Conservation (phyloP, 2,113 vertebrate genomes). For the Phalacrocorax pelagicus region DNA sequence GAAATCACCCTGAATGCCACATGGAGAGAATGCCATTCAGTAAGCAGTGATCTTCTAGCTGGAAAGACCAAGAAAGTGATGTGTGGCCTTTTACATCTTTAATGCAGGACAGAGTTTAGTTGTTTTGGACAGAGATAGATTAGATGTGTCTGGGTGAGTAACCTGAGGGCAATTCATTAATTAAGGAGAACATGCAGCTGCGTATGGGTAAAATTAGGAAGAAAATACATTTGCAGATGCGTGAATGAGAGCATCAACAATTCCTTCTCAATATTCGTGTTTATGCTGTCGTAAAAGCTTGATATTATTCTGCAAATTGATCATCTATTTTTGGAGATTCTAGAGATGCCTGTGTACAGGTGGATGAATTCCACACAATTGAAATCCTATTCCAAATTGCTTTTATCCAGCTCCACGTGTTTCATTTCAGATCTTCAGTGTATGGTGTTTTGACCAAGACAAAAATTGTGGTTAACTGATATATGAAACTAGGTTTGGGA, state of each 20-base stretch:
- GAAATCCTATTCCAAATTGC: neutral
- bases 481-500: neutral
- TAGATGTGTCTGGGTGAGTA: constrained; percentile 56
- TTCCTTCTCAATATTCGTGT: neutral
- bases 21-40: neutral
- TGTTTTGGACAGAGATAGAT: constrained; percentile 63
- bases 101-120: constrained; percentile 44
- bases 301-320: neutral
- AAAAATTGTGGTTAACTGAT: neutral
- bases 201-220: constrained; percentile 13
- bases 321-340: neutral
- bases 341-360: neutral
- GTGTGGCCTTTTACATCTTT: constrained; percentile 62
- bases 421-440: neutral
- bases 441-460: neutral
- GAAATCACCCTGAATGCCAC: neutral
- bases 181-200: constrained; percentile 52
- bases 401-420: neutral
- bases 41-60: neutral
- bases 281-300: neutral
- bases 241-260: neutral
- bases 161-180: constrained; percentile 58
- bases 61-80: constrained; percentile 45
- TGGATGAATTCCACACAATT: neutral
- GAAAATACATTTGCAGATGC: neutral